A percentile compares a stretch with the other conserved stretches of the same genome.
Conservation (phyloP, 1,140 invertebrate species). For the Plectus sambesii region DNA sequence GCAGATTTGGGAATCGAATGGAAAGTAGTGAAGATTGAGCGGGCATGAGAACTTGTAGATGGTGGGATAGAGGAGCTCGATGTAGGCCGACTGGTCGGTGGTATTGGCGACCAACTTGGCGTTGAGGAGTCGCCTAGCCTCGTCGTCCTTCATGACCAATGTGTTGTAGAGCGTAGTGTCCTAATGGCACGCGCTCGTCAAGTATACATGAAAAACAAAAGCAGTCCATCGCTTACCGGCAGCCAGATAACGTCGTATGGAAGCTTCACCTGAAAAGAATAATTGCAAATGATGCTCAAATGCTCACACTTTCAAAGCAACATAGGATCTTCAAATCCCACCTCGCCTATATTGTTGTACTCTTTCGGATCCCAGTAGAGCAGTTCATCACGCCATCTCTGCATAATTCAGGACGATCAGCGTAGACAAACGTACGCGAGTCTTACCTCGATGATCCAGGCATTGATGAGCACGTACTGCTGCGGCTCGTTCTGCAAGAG, state of each 20-base stretch:
- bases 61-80: constrained; percentile 6
- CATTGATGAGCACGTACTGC: constrained; percentile 41
- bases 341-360: constrained; percentile 40
- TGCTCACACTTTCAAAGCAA: too few species aligned
- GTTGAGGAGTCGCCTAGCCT: constrained; percentile 1
- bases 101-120: constrained; percentile 7
- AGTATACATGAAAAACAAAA: too few species aligned
- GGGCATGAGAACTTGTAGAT: constrained; percentile 12
- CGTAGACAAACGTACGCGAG: too few species aligned
- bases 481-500: constrained; percentile 43
- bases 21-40: constrained; percentile 22
- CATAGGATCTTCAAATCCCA: too few species aligned
- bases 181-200: too few species aligned
- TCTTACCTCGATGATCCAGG: constrained; percentile 43
- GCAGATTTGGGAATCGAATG: constrained; percentile 32
- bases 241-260: constrained; percentile 21
- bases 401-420: too few species aligned
- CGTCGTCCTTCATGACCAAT: constrained; percentile 12
- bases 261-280: too few species aligned
- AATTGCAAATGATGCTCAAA: too few species aligned
- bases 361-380: constrained; percentile 39
- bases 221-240: too few species aligned
- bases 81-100: neutral
- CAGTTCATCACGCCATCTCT: constrained; percentile 44
- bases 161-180: constrained; percentile 36